Evolutionary conservation across 1,140 invertebrate species (phyloP), one percentile per base, ranked within the genome.

Genomic region (Papilio glaucus): DNA sequence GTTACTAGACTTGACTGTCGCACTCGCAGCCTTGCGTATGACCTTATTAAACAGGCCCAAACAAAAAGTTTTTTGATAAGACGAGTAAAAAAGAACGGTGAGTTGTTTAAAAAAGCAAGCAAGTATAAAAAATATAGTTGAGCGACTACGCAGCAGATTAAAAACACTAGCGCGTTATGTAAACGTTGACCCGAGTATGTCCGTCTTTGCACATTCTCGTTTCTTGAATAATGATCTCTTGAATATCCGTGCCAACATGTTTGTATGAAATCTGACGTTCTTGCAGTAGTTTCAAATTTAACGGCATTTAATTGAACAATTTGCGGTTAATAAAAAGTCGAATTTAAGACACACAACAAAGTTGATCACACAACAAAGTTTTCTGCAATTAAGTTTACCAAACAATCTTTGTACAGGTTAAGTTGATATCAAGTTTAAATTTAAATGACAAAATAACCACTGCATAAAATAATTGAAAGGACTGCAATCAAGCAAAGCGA

Each of bases 1-100:
- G 73, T 71, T 78, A 77, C 67, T 71, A 72, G 45, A 65, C 72
- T 72, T 77, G 72, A 49, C 37, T 24, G 33, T 33, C 65, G 24
- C 24, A 49, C 67, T 29, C 42, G 26, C 67, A 42, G 67, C 67
- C 67, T 69, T 37, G 42, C 29, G 18, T 67, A 12, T 67, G 63
- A 10, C 67, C 67, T 69, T 33, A 49, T 37, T 60, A 12, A 33
- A 62, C 33, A 69, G 41, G 67, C 15, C 4, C 67, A 69, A 69
- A 26, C 39, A 39, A 65, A 15, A 8, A 15, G 12, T 1, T 57
- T 57, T 57, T 57, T 57, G 21, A 24, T 57, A 57, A 3, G 24
- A n/a, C n/a, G n/a, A n/a, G 18, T 24, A 57, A 24, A 26, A 57
- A 57, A 53, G 21, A 18, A 24, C 9, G 24, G 24, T 24, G 21